phyloP scores from a whole-genome alignment of 2,113 vertebrate species.

The Jaculus jaculus region DNA sequence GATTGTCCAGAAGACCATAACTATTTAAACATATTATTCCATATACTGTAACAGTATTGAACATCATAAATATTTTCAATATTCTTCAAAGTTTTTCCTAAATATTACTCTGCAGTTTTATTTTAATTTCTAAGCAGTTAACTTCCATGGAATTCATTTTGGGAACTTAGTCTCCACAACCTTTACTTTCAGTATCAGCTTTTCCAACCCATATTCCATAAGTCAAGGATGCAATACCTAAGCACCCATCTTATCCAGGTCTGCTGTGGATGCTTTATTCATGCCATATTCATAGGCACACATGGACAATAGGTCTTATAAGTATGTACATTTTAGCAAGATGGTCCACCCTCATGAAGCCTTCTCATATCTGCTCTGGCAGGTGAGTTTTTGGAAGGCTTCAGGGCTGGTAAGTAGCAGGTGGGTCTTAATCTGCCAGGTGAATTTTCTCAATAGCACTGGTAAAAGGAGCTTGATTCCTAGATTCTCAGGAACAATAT shows the following conservation, averaged over 20 bases:
- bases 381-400: neutral
- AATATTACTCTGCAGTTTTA: conserved; percentile 11
- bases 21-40: neutral
- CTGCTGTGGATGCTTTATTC: neutral
- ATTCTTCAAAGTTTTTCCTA: conserved; percentile 14
- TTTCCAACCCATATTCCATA: neutral
- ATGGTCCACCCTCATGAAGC: neutral
- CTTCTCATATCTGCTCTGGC: neutral
- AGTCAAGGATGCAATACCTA: neutral
- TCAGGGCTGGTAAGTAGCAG: neutral
- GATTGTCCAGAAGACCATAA: neutral
- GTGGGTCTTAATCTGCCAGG: neutral
- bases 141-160: neutral
- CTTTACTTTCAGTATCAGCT: neutral
- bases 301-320: neutral
- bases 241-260: neutral
- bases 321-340: neutral
- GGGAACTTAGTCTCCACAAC: neutral
- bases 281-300: neutral
- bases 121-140: conserved; percentile 32
- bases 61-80: neutral
- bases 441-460: neutral
- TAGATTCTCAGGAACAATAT: conserved; percentile 5
- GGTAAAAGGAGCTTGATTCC: neutral
- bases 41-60: neutral